A percentile compares a stretch with the other conserved stretches of the same genome.
Evolutionary conservation across 2,888 invertebrate species (phyloP).

Genomic region (Iphiclides podalirius): DNA sequence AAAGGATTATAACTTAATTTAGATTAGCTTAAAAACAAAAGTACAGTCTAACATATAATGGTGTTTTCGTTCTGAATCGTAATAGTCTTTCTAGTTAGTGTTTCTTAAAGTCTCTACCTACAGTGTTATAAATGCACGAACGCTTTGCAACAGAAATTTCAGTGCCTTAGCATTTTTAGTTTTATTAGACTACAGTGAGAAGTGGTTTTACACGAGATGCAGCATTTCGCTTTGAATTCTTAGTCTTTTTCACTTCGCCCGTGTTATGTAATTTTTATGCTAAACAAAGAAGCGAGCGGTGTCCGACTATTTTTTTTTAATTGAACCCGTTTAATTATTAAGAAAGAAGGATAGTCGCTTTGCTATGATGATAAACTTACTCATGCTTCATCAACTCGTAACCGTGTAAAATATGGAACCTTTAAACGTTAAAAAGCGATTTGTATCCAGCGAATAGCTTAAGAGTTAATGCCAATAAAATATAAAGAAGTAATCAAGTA

Average conservation of each 20-base stretch:
- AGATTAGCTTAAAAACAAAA: too few relatives aligned
- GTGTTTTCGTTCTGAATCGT: too few relatives aligned
- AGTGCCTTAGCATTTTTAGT: neutral
- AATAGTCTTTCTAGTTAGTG: too few relatives aligned
- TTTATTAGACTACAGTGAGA: neutral
- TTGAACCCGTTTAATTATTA: too few relatives aligned
- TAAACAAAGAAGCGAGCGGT: neutral
- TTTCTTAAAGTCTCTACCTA: too few relatives aligned
- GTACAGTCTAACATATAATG: too few relatives aligned
- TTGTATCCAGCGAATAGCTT: conserved; percentile 28
- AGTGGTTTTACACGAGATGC: conserved; percentile 1
- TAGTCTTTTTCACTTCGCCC: neutral
- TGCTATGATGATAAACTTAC: too few relatives aligned
- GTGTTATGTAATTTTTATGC: neutral
- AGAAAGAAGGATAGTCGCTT: too few relatives aligned
- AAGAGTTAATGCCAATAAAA: conserved; percentile 36
- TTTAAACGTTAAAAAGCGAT: conserved; percentile 15
- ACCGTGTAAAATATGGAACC: too few relatives aligned
- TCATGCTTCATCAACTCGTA: too few relatives aligned
- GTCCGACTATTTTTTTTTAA: too few relatives aligned
- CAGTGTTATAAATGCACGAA: neutral
- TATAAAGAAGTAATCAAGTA: conserved; percentile 47
- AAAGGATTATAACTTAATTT: too few relatives aligned
- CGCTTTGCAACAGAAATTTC: neutral
- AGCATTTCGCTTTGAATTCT: neutral